These are phyloP conservation scores for Jaculus jaculus DNA, from an alignment of 2,113 vertebrate genomes.

Conservation along the genomic window DNA sequence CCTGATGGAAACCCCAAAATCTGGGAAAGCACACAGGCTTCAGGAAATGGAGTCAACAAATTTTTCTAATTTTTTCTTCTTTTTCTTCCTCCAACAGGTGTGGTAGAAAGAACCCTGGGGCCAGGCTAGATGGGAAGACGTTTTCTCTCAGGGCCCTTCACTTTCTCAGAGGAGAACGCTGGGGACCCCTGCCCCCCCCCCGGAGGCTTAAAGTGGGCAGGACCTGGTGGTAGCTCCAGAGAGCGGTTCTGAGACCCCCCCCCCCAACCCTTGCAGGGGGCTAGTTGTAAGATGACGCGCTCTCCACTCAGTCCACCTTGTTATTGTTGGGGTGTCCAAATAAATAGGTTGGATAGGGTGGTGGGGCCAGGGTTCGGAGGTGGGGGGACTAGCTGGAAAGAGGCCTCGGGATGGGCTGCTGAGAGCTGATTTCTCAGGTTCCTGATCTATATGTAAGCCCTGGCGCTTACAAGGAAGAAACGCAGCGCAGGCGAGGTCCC, in stretches of 20 bases:
- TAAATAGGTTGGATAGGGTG: not conserved
- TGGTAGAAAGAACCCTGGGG: not conserved
- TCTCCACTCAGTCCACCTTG: not conserved
- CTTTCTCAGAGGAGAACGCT: not conserved
- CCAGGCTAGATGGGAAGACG: not conserved
- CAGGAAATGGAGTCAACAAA: not conserved
- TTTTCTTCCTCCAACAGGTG: not conserved
- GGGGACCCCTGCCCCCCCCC: too few relatives aligned
- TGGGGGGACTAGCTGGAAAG: not conserved
- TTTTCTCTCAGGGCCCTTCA: not conserved
- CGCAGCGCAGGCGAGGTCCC: not conserved
- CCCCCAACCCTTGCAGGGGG: rapidly evolving
- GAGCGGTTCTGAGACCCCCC: too few relatives aligned
- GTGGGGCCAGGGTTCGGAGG: not conserved
- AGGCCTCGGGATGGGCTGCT: not conserved
- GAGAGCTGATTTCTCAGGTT: not conserved
- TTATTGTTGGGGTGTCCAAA: not conserved
- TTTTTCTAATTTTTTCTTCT: not conserved
- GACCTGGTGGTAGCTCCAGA: not conserved
- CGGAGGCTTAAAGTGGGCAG: too few relatives aligned
- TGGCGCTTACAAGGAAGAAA: not conserved
- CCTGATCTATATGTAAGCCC: too few relatives aligned
- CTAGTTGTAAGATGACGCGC: not conserved
- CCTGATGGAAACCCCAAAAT: not conserved
- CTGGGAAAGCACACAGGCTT: not conserved